Percentiles rank a stretch among this genome's conserved stretches.
phyloP scores from a whole-genome alignment of 2,797 vertebrate genomes.

The Melanogrammus aeglefinus region DNA sequence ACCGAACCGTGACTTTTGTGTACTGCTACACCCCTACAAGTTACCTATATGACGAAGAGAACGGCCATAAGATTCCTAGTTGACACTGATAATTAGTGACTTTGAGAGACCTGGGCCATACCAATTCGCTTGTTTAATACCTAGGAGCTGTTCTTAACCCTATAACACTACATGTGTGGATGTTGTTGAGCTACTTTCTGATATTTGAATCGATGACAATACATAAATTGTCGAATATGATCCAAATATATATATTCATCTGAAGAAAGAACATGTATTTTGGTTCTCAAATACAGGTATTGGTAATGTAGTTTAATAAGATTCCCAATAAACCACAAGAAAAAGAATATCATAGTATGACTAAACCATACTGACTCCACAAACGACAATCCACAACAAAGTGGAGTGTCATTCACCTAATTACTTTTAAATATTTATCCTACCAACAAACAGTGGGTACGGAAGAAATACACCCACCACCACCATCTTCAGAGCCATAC shows the following conservation, averaged over 20 bases:
- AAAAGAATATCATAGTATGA: background rate
- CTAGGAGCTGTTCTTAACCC: background rate
- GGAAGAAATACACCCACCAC: background rate
- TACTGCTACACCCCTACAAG: conserved; percentile 12
- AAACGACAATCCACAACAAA: background rate
- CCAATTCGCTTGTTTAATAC: conserved; percentile 9
- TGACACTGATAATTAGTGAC: conserved; percentile 37
- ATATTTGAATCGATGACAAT: background rate
- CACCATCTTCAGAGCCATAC: background rate
- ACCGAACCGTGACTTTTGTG: too few species aligned
- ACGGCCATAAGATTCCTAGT: conserved; percentile 24
- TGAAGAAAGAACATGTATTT: background rate
- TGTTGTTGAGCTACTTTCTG: background rate
- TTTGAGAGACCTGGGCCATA: conserved; percentile 13
- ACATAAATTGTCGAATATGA: background rate
- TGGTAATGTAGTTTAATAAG: background rate
- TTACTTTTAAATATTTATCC: background rate
- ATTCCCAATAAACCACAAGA: background rate
- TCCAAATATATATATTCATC: too few species aligned
- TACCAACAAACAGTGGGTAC: background rate
- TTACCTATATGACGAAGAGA: conserved; percentile 36
- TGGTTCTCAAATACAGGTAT: background rate
- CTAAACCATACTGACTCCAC: background rate
- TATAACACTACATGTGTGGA: background rate
- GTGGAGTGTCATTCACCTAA: background rate